Conservation (phyloP, 2,113 vertebrate genomes). For the Halcyon malimbica region DNA sequence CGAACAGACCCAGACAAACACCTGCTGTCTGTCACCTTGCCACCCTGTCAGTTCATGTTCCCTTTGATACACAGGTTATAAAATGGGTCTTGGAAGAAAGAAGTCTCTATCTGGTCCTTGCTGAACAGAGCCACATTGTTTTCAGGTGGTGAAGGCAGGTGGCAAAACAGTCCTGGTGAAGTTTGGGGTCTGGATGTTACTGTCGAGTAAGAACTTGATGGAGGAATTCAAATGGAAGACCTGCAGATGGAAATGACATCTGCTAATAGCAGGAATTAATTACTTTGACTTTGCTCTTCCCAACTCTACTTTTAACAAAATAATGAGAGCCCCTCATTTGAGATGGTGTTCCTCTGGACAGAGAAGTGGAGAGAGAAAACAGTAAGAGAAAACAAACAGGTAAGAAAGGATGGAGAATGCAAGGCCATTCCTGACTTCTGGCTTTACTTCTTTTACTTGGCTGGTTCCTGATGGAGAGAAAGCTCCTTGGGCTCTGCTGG, state of each 20-base stretch:
- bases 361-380: neutral
- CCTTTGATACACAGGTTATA: neutral
- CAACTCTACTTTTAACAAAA: neutral
- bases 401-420: neutral
- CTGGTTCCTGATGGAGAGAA: neutral
- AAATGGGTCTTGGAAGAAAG: neutral
- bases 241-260: neutral
- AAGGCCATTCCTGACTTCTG: neutral
- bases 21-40: neutral
- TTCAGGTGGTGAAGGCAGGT: neutral
- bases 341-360: neutral
- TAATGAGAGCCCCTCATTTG: neutral
- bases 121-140: neutral
- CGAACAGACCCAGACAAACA: neutral
- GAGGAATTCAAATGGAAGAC: neutral
- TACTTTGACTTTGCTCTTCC: neutral
- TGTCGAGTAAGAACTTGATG: neutral
- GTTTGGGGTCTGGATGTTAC: neutral
- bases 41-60: rapidly evolving
- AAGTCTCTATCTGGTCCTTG: neutral
- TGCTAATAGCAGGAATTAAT: neutral
- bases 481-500: neutral
- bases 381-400: neutral
- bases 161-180: neutral
- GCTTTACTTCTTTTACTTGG: neutral